Evolutionary conservation across 2,797 vertebrate species (phyloP), one percentile per base, ranked within the genome.

Genomic region (Tympanoctomys barrerae): DNA sequence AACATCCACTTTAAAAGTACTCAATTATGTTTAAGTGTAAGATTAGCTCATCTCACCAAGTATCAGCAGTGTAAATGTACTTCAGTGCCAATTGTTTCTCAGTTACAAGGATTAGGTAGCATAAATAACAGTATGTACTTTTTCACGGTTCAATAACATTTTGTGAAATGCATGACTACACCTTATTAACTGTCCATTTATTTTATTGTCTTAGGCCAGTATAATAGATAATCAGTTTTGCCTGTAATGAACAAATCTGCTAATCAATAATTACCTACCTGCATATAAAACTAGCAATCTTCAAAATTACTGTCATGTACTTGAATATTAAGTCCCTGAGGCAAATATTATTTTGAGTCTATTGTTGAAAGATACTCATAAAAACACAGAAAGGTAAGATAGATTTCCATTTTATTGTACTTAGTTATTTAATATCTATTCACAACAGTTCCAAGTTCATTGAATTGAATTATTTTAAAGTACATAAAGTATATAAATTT

Each of bases 181-280:
- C 28, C 49, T 96, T 94, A 96, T 91, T 93, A 92, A 94, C n/a
- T 36, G 5, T 52, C 19, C 12, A 61, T 96, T 68, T 96, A 73
- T 68, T 95, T 95, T 96, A 73, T 81, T 96, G 59, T 91, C 57
- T 94, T 89, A 78, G 64, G 54, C 10, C 94, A 68, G 42, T 36
- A 39, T 87, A 87, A 92, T 66, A 94, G 68, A 79, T 83, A 93
- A 87, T 85, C 4, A 0, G 61, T 80, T 92, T 96, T 94, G 14
- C 22, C 26, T 46, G 2, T 77, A 87, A 87, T 61, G 46, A 93
- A 33, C 36, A 90, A 96, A 87, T 52, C 59, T 89, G 13, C 71
- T 96, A 85, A 96, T 97, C 96, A 95, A 94, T 96, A 95, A 94
- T 96, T 96, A 96, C 59, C 4, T 84, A 92, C 68, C 77, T 96